These are phyloP conservation scores for Ceratina calcarata DNA, from an alignment of 1,140 invertebrate genomes.

Conservation along the genomic window DNA sequence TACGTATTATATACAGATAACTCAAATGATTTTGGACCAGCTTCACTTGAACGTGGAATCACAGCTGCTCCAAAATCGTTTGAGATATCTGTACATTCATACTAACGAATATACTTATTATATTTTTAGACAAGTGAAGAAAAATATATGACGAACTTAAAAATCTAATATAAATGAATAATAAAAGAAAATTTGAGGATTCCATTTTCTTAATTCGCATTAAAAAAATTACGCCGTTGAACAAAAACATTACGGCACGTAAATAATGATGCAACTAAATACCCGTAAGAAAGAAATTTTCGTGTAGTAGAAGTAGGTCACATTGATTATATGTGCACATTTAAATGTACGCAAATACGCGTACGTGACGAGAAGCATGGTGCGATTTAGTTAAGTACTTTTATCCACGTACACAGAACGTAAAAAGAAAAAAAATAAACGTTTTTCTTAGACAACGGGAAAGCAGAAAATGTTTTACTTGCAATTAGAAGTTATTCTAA, in stretches of 20 bases:
- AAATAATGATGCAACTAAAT: slow-evolving; percentile 7
- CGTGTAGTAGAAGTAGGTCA: slow-evolving; percentile 10
- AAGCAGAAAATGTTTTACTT: neutral
- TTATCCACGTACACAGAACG: too few species aligned
- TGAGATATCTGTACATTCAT: too few species aligned
- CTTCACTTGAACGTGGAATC: too few species aligned
- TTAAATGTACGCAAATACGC: slow-evolving; percentile 12
- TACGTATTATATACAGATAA: neutral
- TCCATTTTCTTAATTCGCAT: too few species aligned
- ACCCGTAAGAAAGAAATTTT: slow-evolving; percentile 12
- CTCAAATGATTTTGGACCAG: too few species aligned
- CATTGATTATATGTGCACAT: neutral
- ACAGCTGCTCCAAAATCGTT: too few species aligned
- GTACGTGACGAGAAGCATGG: slow-evolving; percentile 53
- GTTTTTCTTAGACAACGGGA: neutral
- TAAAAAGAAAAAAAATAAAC: neutral
- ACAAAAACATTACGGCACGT: slow-evolving; percentile 1
- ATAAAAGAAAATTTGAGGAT: neutral
- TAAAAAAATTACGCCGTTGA: neutral
- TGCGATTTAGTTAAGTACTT: slow-evolving; percentile 8
- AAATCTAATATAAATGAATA: neutral
- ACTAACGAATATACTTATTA: neutral
- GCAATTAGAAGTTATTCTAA: neutral
- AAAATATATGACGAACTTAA: neutral
- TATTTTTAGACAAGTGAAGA: neutral